These are phyloP conservation scores for Bombylius major DNA, from an alignment of 2,888 invertebrate species.

Conservation along the genomic window DNA sequence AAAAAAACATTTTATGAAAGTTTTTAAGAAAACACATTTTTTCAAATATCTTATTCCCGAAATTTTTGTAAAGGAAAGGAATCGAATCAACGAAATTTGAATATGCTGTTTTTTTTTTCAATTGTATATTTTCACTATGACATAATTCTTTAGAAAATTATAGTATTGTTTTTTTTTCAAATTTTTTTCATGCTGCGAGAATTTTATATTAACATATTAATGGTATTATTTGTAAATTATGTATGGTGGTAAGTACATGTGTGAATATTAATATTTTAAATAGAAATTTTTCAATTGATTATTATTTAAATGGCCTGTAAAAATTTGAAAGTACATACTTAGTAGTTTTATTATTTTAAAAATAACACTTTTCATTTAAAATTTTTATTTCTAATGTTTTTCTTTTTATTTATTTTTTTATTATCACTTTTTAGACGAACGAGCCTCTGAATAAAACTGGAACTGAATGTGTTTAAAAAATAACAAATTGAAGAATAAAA, in stretches of 20 bases:
- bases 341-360: neutral
- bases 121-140: too few species aligned
- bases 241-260: conserved; percentile 12
- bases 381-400: neutral
- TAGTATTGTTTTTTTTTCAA: conserved; percentile 1
- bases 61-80: too few species aligned
- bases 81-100: too few species aligned
- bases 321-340: too few species aligned
- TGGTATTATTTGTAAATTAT: conserved; percentile 1
- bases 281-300: too few species aligned
- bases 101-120: too few species aligned
- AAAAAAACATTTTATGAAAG: too few species aligned
- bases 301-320: too few species aligned
- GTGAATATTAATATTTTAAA: neutral
- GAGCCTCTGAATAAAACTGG: conserved; percentile 70
- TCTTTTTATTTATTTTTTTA: neutral
- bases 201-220: conserved; percentile 18
- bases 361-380: neutral
- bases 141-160: neutral
- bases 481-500: neutral
- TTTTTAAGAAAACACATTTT: too few species aligned
- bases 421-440: conserved; percentile 51
- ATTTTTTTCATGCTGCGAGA: conserved; percentile 20
- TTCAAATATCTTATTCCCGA: too few species aligned
- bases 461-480: conserved; percentile 60